Evolutionary conservation across 2,888 invertebrate species (phyloP), one percentile per base, ranked within the genome.

Genomic region (Acrocyrtus sp.): DNA sequence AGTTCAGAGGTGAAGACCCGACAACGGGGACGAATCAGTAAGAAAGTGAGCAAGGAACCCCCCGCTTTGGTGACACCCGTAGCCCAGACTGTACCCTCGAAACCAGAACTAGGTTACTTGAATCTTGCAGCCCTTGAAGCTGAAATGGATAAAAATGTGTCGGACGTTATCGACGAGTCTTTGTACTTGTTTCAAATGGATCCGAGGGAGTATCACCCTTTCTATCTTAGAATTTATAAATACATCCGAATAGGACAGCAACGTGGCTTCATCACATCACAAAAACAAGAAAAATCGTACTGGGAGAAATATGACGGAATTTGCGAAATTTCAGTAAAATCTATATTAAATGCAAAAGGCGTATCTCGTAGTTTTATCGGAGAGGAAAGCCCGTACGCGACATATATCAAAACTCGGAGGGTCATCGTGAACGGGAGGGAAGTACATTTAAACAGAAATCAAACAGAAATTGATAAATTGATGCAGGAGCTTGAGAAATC

Each of bases 161-260:
- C 3, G 2, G 26, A 29, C 17, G 21, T 53, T 1, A 34, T 68
- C 10, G n/a, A 22, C 8, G 68, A 68, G 19, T 51, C 58, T 21
- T 17, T 68, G 21, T 6, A n/a, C 5, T 12, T 53, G 4, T 34
- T 68, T 10, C 17, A 43, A 2, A 15, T 8, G 43, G 53, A 68
- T 53, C 60, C 68, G 1, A 12, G 58, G n/a, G 68, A 58, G 27
- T 68, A 68, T 17, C 68, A 68, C 27, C 68, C 68, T n/a, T 68
- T 60, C 34, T 68, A 68, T 29, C 29, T 68, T 1, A 48, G 53
- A 8, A 29, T 60, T 12, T 58, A 60, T 29, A 50, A 53, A n/a
- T 60, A 34, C 41, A 56, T 54, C 39, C 12, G 12, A 17, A 17
- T 45, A 0, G 69, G 69, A 1, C 15, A n/a, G 17, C 10, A 54